phyloP scores from a whole-genome alignment of 2,797 vertebrate genomes.

The Ceryle rudis region DNA sequence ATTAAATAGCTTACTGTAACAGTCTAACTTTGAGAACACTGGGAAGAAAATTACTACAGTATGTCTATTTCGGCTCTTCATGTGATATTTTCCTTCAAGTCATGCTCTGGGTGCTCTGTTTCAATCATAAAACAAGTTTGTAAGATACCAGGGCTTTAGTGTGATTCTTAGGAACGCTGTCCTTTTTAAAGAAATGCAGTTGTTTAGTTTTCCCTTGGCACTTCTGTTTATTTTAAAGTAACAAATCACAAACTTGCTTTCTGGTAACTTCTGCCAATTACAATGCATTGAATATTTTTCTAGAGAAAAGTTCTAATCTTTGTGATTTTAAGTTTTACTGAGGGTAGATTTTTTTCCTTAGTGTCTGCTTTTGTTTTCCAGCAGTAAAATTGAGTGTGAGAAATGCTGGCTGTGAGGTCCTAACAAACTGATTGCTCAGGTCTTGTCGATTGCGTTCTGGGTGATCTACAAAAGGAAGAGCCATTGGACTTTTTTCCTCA shows the following conservation, averaged over 20 bases:
- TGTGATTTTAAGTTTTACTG: not conserved
- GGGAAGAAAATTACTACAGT: not conserved
- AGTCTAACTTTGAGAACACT: not conserved
- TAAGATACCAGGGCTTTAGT: not conserved
- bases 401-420: not conserved
- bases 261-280: not conserved
- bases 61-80: not conserved
- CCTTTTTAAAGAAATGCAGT: not conserved
- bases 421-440: not conserved
- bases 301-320: not conserved
- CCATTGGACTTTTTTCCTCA: accelerated
- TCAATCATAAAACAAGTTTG: not conserved
- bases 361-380: not conserved
- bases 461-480: not conserved
- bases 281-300: not conserved
- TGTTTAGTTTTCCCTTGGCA: not conserved
- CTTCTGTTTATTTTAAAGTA: not conserved
- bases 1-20: not conserved
- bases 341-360: not conserved
- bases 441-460: not conserved
- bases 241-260: not conserved
- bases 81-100: not conserved
- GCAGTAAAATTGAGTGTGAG: not conserved
- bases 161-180: not conserved
- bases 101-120: not conserved